Evolutionary conservation across 2,888 invertebrate genomes (phyloP).

Genomic region (Brenthis ino): DNA sequence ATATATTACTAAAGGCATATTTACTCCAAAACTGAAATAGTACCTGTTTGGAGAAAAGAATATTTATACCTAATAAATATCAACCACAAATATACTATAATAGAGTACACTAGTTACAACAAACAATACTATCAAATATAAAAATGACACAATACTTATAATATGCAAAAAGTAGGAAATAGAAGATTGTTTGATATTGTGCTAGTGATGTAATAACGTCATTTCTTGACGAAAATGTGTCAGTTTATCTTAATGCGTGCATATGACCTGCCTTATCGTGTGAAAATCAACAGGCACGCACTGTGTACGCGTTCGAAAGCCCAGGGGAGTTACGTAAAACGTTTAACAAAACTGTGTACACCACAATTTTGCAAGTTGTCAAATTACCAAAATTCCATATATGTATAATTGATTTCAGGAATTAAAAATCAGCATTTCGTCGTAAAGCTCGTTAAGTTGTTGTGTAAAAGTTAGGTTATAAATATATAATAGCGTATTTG

Average conservation of each 20-base stretch:
- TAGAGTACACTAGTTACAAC: too few species aligned
- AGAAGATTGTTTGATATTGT: conserved; percentile 13
- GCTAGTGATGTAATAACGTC: conserved; percentile 27
- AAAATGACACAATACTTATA: too few species aligned
- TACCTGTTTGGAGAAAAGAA: too few species aligned
- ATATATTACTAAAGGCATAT: too few species aligned
- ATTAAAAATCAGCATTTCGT: background rate
- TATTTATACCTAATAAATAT: too few species aligned
- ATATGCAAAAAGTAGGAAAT: background rate
- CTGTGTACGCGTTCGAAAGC: conserved; percentile 66
- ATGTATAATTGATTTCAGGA: conserved; percentile 9
- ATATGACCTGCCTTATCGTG: conserved; percentile 48
- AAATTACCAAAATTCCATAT: conserved; percentile 15
- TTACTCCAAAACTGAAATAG: too few species aligned
- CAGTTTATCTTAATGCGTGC: conserved; percentile 35
- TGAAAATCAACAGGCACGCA: conserved; percentile 65
- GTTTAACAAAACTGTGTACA: conserved; percentile 27
- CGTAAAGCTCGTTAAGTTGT: background rate
- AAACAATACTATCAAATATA: too few species aligned
- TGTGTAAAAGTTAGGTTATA: background rate
- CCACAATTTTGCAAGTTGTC: conserved; percentile 15
- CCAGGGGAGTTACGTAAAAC: conserved; percentile 57
- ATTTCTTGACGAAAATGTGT: conserved; percentile 36
- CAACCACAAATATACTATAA: too few species aligned
- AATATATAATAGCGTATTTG: too few species aligned